Base-by-base conservation (phyloP, 2,888 invertebrate genomes). In the Rhamnusium bicolor region DNA sequence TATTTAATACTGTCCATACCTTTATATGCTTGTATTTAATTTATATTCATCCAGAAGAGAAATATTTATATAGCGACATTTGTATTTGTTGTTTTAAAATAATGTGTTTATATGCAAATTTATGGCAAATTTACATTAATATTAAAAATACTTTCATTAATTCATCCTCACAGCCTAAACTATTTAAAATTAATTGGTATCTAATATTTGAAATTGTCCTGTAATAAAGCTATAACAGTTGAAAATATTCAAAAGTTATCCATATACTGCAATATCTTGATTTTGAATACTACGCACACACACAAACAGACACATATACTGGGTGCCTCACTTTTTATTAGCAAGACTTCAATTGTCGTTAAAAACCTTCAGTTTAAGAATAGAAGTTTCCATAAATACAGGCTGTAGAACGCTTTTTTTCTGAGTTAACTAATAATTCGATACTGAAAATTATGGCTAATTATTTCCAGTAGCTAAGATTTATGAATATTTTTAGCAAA, bases 101-200 rank as follows among this genome's bases (percentile, higher is more conserved):
- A 76, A 74, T 76, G 70, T 54, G 74, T 76, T 72, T 76, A 70
- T 76, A 73, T 70, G 69, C 65, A 69, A 76, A 76, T 76, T 73
- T 40, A 47, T 21, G 32, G 61, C 4, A 69, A 18, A 75, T 69
- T 69, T 54, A 32, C 19, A 66, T 66, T 12, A 51, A 68, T 66
- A 40, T 69, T 61, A 53, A 58, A 65, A 75, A 72, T 54, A 18
- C 51, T 19, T 19, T 10, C 19, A 51, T 51, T 18, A 51, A 51
- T 51, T 51, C 18, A 19, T 19, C 10, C 6, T 18, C 7, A 8
- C 10, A 12, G 8, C 51, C 19, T 8, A 51, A 51, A 51, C 12
- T 18, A 51, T 51, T 19, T 19, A 1, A 51, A 51, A 51, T 51
- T 51, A 51, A 51, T 51, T 51, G 2, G 6, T n/a, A 3, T n/a